Evolutionary conservation across 1,140 invertebrate species (phyloP).

Genomic region (Pararge aegeria): DNA sequence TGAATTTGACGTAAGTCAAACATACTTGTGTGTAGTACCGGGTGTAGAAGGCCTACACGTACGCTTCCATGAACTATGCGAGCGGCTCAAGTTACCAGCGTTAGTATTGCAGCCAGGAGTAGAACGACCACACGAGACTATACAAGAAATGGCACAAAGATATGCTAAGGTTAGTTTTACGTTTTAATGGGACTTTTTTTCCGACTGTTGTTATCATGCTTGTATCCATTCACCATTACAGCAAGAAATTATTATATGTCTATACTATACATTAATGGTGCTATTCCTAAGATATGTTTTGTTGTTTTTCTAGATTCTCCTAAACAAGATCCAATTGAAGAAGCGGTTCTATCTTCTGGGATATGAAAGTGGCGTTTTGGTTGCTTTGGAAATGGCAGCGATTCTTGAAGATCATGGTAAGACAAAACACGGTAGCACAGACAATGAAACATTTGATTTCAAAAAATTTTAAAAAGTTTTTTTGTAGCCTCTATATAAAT

Average conservation of each 20-base stretch:
- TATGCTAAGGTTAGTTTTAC: slow-evolving; percentile 32
- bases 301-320: slow-evolving; percentile 33
- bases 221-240: no score
- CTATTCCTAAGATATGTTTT: no score
- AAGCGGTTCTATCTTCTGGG: slow-evolving; percentile 51
- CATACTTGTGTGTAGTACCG: slow-evolving; percentile 44
- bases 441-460: background rate
- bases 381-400: slow-evolving; percentile 55
- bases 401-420: slow-evolving; percentile 56
- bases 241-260: no score
- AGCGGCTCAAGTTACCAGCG: slow-evolving; percentile 41
- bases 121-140: slow-evolving; percentile 29
- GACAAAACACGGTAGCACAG: background rate
- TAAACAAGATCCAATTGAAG: slow-evolving; percentile 41
- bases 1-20: slow-evolving; percentile 41
- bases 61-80: slow-evolving; percentile 38
- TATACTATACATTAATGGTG: no score
- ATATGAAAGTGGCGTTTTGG: slow-evolving; percentile 49
- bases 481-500: no score
- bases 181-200: no score
- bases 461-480: no score
- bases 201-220: no score
- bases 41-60: slow-evolving; percentile 44
- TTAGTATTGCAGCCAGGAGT: slow-evolving; percentile 42
- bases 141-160: slow-evolving; percentile 34